Evolutionary conservation across 2,113 vertebrate species (phyloP), one percentile per base, ranked within the genome.

Genomic region (Lepus americanus): DNA sequence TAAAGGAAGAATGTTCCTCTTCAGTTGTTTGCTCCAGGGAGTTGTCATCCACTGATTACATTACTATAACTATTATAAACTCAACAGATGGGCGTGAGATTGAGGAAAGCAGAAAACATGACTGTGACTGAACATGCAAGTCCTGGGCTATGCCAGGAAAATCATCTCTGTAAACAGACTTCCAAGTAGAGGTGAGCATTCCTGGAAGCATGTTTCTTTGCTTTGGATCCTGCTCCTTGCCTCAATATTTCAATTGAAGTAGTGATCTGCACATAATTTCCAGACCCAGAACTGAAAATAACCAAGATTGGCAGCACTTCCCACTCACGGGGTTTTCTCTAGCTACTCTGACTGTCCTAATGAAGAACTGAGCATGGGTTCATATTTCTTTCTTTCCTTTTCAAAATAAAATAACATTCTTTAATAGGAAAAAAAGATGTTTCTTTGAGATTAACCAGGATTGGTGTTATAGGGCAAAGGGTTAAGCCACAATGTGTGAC

Each of bases 1-100:
- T 23, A 61, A 79, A 93, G 14, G 16, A 69, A 67, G 39, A 92
- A 90, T 76, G 27, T 79, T 70, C 29, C 78, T 94, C 7, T 67
- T 82, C 1, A 22, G 17, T 23, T 89, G 8, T 85, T 90, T 81
- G 74, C 85, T 19, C 29, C 29, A 77, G 53, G 29, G 23, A 67
- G 20, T 36, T 88, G 31, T 85, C 33, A 81, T 23, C 22, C 31
- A 88, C 17, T 61, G 82, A 89, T 81, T 80, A 53, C 19, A 90
- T 14, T 69, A 73, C 77, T 67, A 31, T 80, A 80, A 22, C 55
- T 87, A 53, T 81, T 66, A 84, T 16, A 81, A 82, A 95, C 27
- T 81, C 82, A 90, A 76, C 19, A 66, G 72, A 80, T 23, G 83
- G 14, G 78, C 19, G 79, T 11, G 78, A 83, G n/a, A 77, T 20